phyloP scores from a whole-genome alignment of 1,140 invertebrate genomes.

The Lucilia cuprina region DNA sequence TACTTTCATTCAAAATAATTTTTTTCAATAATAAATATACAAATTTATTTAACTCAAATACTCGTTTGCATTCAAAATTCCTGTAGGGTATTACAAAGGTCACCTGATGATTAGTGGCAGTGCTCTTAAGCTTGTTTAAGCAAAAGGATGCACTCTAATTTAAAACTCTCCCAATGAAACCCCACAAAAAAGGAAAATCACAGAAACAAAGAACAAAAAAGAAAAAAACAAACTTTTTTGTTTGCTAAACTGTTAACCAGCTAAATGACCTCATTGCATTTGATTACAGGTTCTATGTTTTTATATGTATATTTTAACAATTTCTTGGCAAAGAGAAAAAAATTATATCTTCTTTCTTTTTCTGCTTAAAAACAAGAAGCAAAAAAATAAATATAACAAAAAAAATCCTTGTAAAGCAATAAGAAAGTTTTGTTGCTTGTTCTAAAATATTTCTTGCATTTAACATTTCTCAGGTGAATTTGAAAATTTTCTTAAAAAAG shows the following conservation, averaged over 20 bases:
- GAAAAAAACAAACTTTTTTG: neutral
- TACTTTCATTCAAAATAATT: no score
- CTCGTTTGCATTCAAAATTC: neutral
- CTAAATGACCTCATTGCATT: constrained; percentile 31
- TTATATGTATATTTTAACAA: neutral
- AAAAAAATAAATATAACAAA: neutral
- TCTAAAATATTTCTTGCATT: neutral
- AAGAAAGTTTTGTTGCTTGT: constrained; percentile 14
- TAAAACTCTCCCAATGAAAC: no score
- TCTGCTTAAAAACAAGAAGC: neutral
- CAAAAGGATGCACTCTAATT: neutral
- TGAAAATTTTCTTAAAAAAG: neutral
- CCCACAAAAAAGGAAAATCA: no score
- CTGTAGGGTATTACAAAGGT: neutral
- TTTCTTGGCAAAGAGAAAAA: neutral
- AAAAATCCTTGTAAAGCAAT: neutral
- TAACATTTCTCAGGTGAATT: constrained; percentile 25
- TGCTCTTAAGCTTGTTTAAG: neutral
- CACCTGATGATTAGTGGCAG: neutral
- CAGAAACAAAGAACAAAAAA: neutral
- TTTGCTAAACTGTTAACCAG: constrained; percentile 30
- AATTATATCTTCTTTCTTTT: neutral
- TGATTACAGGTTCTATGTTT: constrained; percentile 19
- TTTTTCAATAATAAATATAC: no score
- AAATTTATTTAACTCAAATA: no score